Conservation (phyloP, 1,140 invertebrate genomes). For the Anoplolepis gracilipes region DNA sequence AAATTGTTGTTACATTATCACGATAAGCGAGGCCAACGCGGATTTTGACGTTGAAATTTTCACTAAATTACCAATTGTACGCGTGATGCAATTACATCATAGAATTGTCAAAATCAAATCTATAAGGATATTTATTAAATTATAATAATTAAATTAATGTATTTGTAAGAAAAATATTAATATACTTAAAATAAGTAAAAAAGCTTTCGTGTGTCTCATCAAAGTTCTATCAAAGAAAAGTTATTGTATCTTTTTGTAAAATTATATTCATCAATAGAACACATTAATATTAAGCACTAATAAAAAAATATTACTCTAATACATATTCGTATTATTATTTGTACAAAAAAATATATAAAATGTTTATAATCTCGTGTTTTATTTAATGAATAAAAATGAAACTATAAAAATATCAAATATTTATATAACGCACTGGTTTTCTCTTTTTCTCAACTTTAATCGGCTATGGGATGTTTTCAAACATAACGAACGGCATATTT, state of each 20-base stretch:
- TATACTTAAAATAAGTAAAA: not conserved
- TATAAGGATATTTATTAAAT: constrained; percentile 30
- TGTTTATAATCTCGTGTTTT: not conserved
- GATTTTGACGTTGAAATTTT: constrained; percentile 60
- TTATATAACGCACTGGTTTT: not conserved
- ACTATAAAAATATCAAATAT: not conserved
- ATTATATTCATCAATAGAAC: not conserved
- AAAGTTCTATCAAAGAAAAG: not conserved
- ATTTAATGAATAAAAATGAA: not conserved
- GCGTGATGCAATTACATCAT: constrained; percentile 54
- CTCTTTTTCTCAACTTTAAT: constrained; percentile 7
- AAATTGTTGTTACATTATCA: constrained; percentile 60
- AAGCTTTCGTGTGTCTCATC: not conserved
- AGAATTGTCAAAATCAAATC: constrained; percentile 45
- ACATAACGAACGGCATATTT: constrained; percentile 32
- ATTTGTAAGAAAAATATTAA: not conserved
- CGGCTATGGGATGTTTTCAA: constrained; percentile 12
- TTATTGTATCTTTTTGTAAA: not conserved
- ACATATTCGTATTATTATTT: not conserved
- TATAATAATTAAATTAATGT: constrained; percentile 32
- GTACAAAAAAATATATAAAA: not conserved
- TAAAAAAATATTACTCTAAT: not conserved
- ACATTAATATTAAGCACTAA: not conserved
- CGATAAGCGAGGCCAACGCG: constrained; percentile 34
- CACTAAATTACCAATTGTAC: constrained; percentile 47